These are phyloP conservation scores for Lycocerus yunnanus DNA, from an alignment of 2,888 invertebrate species.

Conservation along the genomic window DNA sequence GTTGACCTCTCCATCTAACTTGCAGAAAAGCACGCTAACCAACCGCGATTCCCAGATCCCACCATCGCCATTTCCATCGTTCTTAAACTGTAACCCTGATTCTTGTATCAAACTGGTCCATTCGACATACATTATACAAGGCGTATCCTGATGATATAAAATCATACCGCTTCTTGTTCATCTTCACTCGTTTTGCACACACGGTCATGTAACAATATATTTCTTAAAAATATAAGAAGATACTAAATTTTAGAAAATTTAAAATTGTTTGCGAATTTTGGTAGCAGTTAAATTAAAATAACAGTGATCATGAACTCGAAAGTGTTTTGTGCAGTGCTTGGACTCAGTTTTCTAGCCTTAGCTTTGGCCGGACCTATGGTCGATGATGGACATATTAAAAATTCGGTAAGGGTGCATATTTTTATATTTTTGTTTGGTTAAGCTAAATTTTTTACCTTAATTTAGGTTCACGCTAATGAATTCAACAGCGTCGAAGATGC, in stretches of 20 bases:
- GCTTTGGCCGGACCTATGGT: slow-evolving; percentile 51
- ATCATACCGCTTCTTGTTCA: slow-evolving; percentile 48
- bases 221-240: slow-evolving; percentile 7
- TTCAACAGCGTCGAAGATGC: slow-evolving; percentile 66
- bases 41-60: slow-evolving; percentile 30
- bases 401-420: slow-evolving; percentile 49
- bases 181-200: slow-evolving; percentile 53
- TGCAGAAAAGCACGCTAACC: slow-evolving; percentile 24
- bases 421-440: neutral
- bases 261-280: neutral
- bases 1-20: slow-evolving; percentile 23
- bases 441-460: neutral
- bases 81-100: slow-evolving; percentile 50
- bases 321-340: slow-evolving; percentile 53
- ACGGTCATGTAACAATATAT: slow-evolving; percentile 48
- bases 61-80: slow-evolving; percentile 16
- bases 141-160: slow-evolving; percentile 51
- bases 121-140: slow-evolving; percentile 53
- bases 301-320: slow-evolving; percentile 46
- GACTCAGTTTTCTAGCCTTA: slow-evolving; percentile 42
- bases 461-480: slow-evolving; percentile 55
- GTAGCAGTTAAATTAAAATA: neutral
- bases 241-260: slow-evolving; percentile 10
- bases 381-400: slow-evolving; percentile 50
- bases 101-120: slow-evolving; percentile 53